Conservation (phyloP, 2,797 vertebrate species). For the Eulemur albifrons region DNA sequence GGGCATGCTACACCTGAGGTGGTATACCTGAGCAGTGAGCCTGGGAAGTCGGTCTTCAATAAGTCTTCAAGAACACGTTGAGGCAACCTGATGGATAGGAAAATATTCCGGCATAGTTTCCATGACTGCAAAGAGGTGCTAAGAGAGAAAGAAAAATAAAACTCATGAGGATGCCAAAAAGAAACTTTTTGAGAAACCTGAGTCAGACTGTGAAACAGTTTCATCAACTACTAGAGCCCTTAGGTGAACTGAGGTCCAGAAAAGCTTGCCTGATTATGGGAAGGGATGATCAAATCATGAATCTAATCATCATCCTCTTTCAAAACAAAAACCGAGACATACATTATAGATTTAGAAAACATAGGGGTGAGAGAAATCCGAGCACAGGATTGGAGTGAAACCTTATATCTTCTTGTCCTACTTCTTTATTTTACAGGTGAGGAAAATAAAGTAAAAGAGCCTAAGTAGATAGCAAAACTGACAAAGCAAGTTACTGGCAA, state of each 20-base stretch:
- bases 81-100: not conserved
- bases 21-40: not conserved
- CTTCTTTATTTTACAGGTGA: not conserved
- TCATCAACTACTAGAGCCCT: not conserved
- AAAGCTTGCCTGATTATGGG: not conserved
- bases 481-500: not conserved
- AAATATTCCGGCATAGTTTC: not conserved
- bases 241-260: not conserved
- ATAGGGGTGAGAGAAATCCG: not conserved
- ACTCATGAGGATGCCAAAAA: not conserved
- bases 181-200: not conserved
- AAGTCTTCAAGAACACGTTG: not conserved
- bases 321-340: not conserved
- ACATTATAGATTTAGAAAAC: not conserved
- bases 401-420: not conserved
- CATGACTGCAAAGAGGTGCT: not conserved
- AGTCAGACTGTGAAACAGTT: not conserved
- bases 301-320: not conserved
- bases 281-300: not conserved
- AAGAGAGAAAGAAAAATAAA: not conserved
- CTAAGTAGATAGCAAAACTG: not conserved
- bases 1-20: not conserved
- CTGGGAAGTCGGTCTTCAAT: not conserved
- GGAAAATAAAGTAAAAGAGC: not conserved
- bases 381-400: not conserved